Percentiles rank a stretch among this genome's conserved stretches.
Conservation (phyloP, 1,140 invertebrate genomes). For the Drosophila bipectinata region DNA sequence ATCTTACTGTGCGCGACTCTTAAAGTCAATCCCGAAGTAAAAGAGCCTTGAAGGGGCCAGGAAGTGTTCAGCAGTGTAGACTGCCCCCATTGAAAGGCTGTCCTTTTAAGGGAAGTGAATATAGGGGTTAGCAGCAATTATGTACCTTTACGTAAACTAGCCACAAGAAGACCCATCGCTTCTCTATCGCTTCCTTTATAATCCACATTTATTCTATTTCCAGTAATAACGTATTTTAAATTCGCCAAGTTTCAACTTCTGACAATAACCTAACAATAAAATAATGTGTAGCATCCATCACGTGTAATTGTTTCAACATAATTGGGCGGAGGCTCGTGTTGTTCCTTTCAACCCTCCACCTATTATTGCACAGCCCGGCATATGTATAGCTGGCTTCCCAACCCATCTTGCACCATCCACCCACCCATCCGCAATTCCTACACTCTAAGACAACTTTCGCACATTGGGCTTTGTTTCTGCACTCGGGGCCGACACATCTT, state of each 20-base stretch:
- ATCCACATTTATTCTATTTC: too few species aligned
- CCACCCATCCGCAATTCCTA: constrained; percentile 39
- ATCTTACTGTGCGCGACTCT: constrained; percentile 42
- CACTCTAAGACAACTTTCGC: constrained; percentile 58
- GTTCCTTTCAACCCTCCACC: constrained; percentile 21
- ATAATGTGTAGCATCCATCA: not conserved
- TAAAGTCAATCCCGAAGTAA: constrained; percentile 53
- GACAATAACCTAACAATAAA: too few species aligned
- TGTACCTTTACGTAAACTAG: constrained; percentile 45
- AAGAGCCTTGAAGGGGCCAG: too few species aligned
- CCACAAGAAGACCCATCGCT: not conserved
- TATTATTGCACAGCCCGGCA: constrained; percentile 30
- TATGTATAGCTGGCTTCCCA: constrained; percentile 16
- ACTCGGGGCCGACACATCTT: constrained; percentile 23
- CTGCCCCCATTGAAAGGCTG: too few species aligned
- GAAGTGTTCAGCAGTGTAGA: too few species aligned
- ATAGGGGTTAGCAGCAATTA: constrained; percentile 49
- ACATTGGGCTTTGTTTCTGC: constrained; percentile 33
- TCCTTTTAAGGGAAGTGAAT: too few species aligned
- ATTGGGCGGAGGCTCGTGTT: not conserved
- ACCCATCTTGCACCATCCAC: not conserved
- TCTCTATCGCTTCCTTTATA: too few species aligned
- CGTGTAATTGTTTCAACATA: constrained; percentile 34
- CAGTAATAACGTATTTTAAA: too few species aligned
- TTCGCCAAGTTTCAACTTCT: too few species aligned